These are phyloP conservation scores for Latrodectus elegans DNA, from an alignment of 2,888 invertebrate genomes.

Conservation along the genomic window DNA sequence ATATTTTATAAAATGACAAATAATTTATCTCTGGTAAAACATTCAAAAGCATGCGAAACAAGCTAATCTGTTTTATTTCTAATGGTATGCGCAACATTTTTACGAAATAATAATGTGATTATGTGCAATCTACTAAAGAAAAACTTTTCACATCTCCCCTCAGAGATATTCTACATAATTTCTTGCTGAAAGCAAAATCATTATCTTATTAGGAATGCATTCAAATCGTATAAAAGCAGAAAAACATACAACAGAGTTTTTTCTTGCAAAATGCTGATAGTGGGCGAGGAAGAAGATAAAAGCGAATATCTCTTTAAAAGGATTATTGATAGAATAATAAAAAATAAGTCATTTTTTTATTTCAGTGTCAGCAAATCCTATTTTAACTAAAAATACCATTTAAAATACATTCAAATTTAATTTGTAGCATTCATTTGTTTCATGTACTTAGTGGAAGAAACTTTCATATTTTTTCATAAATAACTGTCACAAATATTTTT, in stretches of 20 bases:
- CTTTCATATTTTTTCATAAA: background rate
- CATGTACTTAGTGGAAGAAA: background rate
- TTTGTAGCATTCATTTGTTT: background rate
- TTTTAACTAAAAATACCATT: background rate
- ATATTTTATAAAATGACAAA: too few species aligned
- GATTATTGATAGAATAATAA: slow-evolving; percentile 17
- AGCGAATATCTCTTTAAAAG: slow-evolving; percentile 23
- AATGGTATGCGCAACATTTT: background rate
- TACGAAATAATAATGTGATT: background rate
- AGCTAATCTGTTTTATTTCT: background rate
- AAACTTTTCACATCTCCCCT: background rate
- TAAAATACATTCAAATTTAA: slow-evolving; percentile 7
- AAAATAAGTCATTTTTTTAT: background rate
- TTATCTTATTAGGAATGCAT: background rate
- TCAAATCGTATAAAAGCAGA: background rate
- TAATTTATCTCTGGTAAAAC: too few species aligned
- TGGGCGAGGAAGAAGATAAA: slow-evolving; percentile 6
- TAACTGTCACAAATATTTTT: background rate
- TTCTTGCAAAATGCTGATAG: background rate
- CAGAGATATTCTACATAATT: background rate
- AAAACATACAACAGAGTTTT: background rate
- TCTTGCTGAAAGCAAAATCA: background rate
- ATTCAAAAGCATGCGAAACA: too few species aligned
- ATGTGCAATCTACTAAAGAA: background rate
- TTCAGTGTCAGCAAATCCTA: background rate